Evolutionary conservation across 2,888 invertebrate genomes (phyloP), one percentile per base, ranked within the genome.

Genomic region (Lasioglossum zephyrum): DNA sequence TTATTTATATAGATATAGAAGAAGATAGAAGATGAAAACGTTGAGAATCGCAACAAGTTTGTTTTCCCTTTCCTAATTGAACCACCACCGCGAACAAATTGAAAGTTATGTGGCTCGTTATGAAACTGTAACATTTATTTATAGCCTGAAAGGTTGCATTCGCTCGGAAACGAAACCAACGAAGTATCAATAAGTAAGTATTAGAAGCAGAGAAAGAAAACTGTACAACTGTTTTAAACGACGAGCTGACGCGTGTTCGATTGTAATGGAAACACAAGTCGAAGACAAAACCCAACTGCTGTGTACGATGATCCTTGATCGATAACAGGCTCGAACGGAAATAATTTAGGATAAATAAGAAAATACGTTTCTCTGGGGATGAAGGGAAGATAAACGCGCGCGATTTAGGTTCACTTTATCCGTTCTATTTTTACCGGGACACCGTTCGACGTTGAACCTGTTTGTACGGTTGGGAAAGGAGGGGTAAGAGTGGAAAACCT

Each of bases 51-150:
- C 44, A 44, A 13, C 44, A 13, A 44, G 44, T 4, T 13, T 4
- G 44, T 4, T 44, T 63, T 18, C 63, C 6, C 63, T 63, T 63
- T 18, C 18, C 31, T 18, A 31, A 31, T 18, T 63, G 6, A 47
- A 41, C 44, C 6, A 44, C n/a, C 39, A 4, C 13, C 13, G 16
- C 41, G 13, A 72, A 72, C 39, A 72, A 70, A 44, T 39, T 39
- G n/a, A 41, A 41, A 41, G 41, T 41, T 72, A 72, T n/a, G n/a
- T n/a, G 26, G n/a, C n/a, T 72, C 22, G 41, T 41, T 41, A 72
- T n/a, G 26, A 41, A 72, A 41, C n/a, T 72, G 41, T 41, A 72
- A n/a, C n/a, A n/a, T 26, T n/a, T 72, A 72, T 72, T 72, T 72
- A 13, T 72, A 44, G 41, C 13, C 70, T 0, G 4, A 44, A 44